Evolutionary conservation across 2,113 vertebrate genomes (phyloP).

Genomic region (Recurvirostra avosetta): DNA sequence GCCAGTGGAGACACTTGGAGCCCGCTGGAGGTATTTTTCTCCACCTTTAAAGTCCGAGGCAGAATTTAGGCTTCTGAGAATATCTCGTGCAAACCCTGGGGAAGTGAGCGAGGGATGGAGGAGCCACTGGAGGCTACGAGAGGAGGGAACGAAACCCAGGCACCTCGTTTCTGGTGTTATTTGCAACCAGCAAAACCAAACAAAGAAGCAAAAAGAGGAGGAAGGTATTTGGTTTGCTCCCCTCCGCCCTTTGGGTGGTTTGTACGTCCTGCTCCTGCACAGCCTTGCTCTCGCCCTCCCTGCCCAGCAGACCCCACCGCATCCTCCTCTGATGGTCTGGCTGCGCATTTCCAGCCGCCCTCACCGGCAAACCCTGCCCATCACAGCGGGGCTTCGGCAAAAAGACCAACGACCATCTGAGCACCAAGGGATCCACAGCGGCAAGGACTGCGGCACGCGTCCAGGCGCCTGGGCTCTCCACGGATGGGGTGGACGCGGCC

Average conservation of each 20-base stretch:
- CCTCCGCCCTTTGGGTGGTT: neutral
- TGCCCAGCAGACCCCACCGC: neutral
- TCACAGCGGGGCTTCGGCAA: neutral
- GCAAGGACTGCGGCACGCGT: neutral
- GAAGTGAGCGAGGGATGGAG: neutral
- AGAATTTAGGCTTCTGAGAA: neutral
- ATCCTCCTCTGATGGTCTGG: neutral
- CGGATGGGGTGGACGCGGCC: too few species aligned
- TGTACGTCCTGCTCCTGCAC: neutral
- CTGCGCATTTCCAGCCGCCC: neutral
- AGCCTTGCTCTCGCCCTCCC: neutral
- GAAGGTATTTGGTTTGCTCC: neutral
- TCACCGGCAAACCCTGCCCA: neutral
- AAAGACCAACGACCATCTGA: neutral
- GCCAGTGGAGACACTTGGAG: neutral
- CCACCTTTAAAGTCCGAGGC: neutral
- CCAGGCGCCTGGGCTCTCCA: neutral
- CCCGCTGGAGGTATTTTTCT: neutral
- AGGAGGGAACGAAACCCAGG: neutral
- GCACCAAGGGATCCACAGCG: accelerated
- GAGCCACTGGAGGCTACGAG: too few species aligned
- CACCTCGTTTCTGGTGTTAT: neutral
- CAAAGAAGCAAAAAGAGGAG: neutral
- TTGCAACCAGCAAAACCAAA: neutral
- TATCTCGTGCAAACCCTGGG: neutral